phyloP scores from a whole-genome alignment of 1,140 invertebrate species.

The Leptinotarsa defecta region DNA sequence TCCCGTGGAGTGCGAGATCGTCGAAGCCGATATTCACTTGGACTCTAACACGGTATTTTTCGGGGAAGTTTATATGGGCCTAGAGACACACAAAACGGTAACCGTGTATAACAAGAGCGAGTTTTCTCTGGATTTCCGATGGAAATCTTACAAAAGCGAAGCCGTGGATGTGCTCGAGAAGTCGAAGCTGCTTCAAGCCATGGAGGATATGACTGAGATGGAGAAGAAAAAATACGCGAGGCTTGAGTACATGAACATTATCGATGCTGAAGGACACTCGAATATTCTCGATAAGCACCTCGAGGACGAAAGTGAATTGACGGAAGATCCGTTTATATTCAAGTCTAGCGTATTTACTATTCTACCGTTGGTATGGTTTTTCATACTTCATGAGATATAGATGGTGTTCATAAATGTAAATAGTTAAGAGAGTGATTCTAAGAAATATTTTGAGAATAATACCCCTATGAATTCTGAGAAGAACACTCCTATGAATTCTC shows the following conservation, averaged over 20 bases:
- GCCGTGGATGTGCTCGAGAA: conserved; percentile 12
- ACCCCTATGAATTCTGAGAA: not conserved
- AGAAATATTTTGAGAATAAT: not conserved
- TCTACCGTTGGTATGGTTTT: conserved; percentile 34
- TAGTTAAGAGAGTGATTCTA: not conserved
- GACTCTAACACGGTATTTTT: conserved; percentile 3
- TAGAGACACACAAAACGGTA: not conserved
- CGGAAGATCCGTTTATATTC: conserved; percentile 26
- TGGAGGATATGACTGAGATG: conserved; percentile 35
- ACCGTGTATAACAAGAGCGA: conserved; percentile 3
- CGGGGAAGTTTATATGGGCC: conserved; percentile 15
- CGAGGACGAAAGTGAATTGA: conserved; percentile 35
- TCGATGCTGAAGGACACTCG: conserved; percentile 31
- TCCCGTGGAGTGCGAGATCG: conserved; percentile 3
- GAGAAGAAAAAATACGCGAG: conserved; percentile 28
- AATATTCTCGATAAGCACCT: conserved; percentile 38
- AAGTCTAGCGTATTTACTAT: conserved; percentile 34
- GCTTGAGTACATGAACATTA: conserved; percentile 30
- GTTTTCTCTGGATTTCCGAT: conserved; percentile 29
- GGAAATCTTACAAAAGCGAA: conserved; percentile 35
- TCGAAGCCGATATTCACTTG: not conserved
- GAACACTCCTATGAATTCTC: not conserved
- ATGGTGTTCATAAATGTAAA: not conserved
- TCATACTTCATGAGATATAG: not conserved
- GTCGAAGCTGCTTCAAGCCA: conserved; percentile 26